phyloP scores from a whole-genome alignment of 1,140 invertebrate species.

The Rhyacophila brunnea region DNA sequence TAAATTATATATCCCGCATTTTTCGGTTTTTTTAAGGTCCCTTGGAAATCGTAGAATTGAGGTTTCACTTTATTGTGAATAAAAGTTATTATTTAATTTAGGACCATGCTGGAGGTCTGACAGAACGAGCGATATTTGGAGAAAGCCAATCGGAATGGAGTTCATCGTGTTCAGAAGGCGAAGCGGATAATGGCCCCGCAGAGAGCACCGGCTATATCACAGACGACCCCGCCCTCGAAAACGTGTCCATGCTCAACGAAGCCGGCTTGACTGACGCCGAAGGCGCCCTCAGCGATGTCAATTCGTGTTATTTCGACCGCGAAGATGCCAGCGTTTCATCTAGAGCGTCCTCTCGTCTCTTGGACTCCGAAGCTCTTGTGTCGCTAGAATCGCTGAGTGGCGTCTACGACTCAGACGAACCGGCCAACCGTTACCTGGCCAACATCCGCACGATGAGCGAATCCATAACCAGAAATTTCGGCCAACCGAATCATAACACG shows the following conservation, averaged over 20 bases:
- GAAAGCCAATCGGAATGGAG: constrained; percentile 80
- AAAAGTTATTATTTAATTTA: constrained; percentile 8
- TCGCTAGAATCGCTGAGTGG: constrained; percentile 76
- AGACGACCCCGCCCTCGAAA: constrained; percentile 79
- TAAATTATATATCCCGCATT: too few relatives aligned
- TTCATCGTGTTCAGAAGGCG: constrained; percentile 53
- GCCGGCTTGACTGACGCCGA: constrained; percentile 83
- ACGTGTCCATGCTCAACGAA: constrained; percentile 80
- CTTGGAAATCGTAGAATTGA: not conserved
- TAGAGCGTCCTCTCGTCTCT: constrained; percentile 72
- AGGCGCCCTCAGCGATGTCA: constrained; percentile 80
- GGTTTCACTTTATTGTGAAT: too few relatives aligned
- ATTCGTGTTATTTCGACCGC: constrained; percentile 77
- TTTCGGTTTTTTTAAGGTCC: too few relatives aligned
- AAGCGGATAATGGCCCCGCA: constrained; percentile 57
- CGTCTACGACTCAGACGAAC: constrained; percentile 82
- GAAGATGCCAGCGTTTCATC: constrained; percentile 77
- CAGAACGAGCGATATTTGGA: constrained; percentile 49
- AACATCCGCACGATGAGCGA: constrained; percentile 74
- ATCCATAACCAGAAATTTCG: constrained; percentile 73
- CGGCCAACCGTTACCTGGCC: constrained; percentile 71
- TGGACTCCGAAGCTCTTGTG: constrained; percentile 73
- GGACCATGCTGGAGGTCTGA: constrained; percentile 21
- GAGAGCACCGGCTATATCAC: constrained; percentile 79
- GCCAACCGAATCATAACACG: constrained; percentile 61